Base-by-base conservation (phyloP, 2,113 vertebrate species). In the Cyanoramphus novaezelandiae region DNA sequence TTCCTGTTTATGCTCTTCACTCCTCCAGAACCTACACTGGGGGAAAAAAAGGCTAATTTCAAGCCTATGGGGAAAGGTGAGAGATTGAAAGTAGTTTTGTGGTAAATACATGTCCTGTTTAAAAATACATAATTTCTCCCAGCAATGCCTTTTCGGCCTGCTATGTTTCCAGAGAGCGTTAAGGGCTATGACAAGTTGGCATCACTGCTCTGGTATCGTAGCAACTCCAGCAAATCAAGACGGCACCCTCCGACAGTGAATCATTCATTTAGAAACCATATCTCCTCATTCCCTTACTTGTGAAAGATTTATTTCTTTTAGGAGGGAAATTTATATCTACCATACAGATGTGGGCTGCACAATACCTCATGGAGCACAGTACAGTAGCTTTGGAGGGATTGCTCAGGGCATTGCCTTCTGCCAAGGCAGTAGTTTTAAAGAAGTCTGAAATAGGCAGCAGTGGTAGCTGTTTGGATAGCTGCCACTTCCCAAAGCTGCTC, bases 1-100 rank as follows among this genome's bases (percentile, higher is more conserved):
- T 97, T 96, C 92, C 92, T 97, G 80, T 97, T 97, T 96, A 79
- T 96, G 75, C 46, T 70, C 87, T 93, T 65, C 33, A 6, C 55
- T 71, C 46, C 55, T 75, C 31, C 46, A 86, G 86, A 95, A 90
- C 64, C 16, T 9, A 15, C 1, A 7, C 4, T 0, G 35, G 10
- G 12, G 7, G 9, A 16, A 13, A 39, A 68, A 41, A 37, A n/a
- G 67, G 81, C 49, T 62, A 41, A 79, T 94, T 97, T 84, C 59
- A 85, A 86, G 46, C 35, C 28, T 57, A 23, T 23, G 33, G 71
- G 96, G 78, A 84, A 95, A 91, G 39, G 67, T 79, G 18, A 9
- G 28, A 93, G 81, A 88, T 46, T 50, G 44, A 77, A 95, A 94
- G 47, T 47, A 82, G 75, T 65, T 92, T 75, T 35, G 18, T 94